Evolutionary conservation across 2,113 vertebrate genomes (phyloP), one percentile per base, ranked within the genome.

Genomic region (Corydoras sp.): DNA sequence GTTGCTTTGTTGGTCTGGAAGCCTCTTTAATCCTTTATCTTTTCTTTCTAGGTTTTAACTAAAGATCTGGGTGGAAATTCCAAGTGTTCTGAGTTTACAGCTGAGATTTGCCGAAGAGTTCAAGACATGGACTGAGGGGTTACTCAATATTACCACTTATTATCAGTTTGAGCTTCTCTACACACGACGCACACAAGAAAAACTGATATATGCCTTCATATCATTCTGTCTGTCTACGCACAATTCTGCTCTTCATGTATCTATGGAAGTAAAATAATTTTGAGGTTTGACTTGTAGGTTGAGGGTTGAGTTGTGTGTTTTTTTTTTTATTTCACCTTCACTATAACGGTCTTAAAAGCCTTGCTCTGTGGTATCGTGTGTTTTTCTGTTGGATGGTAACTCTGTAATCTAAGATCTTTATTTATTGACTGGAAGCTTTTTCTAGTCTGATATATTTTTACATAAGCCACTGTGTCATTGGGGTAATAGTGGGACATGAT

Each of bases 31-130:
- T 59, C 2, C 31, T 32, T n/a, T 66, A 3, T 58, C 10, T 11
- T 58, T 65, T 43, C 10, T 31, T 82, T 80, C 65, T 60, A 93
- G 95, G 83, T 92, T 73, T 80, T 93, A 73, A 98, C 95, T 2
- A 93, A 93, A 90, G 96, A 98, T 72, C 88, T 98, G 80, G 95
- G 96, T 79, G 96, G 96, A 73, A 94, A 85, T 1, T 76, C 95
- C 0, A 98, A 94, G 79, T 98, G 96, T 76, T 98, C 95, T 0
- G 95, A 98, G 75, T 96, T 97, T 83, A 99, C 95, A 18, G 86
- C 86, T 4, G 94, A 92, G 68, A 98, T 98, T 79, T 98, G 95
- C 78, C 87, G 88, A 76, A 85, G 92, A 79, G 92, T 98, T 48
- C 87, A 31, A 62, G 92, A 95, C 66, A 79, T 80, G 80, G 78